Percentiles rank a stretch among this genome's conserved stretches.
Evolutionary conservation across 2,888 invertebrate species (phyloP).

Genomic region (Xylocampa areola): DNA sequence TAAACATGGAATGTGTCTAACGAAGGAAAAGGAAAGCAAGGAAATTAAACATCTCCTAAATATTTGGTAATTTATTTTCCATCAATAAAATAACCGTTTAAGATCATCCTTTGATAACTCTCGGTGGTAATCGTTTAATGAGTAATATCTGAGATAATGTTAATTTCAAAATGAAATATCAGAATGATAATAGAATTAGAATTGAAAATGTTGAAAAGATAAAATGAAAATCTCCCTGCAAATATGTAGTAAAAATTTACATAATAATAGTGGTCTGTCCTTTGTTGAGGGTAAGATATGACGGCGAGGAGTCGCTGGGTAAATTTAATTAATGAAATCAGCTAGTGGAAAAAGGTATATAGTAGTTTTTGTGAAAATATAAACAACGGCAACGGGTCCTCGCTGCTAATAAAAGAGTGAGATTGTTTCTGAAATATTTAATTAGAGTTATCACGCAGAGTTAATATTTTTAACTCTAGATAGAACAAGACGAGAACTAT

Average conservation of each 20-base stretch:
- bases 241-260: conserved; percentile 63
- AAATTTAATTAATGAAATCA: conserved; percentile 68
- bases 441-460: conserved; percentile 22
- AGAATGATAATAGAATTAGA: conserved; percentile 24
- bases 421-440: conserved; percentile 19
- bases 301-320: conserved; percentile 42
- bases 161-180: conserved; percentile 17
- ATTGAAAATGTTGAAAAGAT: conserved; percentile 37
- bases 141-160: conserved; percentile 1
- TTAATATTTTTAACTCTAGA: conserved; percentile 24
- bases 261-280: conserved; percentile 60
- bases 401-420: conserved; percentile 19
- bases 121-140: conserved; percentile 9
- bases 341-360: conserved; percentile 57
- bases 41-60: conserved; percentile 27
- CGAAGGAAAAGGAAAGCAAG: no score
- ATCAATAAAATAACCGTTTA: conserved; percentile 10
- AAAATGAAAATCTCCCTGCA: conserved; percentile 40
- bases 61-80: conserved; percentile 24
- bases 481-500: conserved; percentile 36
- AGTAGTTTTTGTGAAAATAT: conserved; percentile 34
- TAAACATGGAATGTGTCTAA: conserved; percentile 11
- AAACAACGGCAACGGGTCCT: conserved; percentile 30
- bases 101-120: conserved; percentile 13
- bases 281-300: conserved; percentile 57